Evolutionary conservation across 2,113 vertebrate genomes (phyloP).

Genomic region (Menura novaehollandiae): DNA sequence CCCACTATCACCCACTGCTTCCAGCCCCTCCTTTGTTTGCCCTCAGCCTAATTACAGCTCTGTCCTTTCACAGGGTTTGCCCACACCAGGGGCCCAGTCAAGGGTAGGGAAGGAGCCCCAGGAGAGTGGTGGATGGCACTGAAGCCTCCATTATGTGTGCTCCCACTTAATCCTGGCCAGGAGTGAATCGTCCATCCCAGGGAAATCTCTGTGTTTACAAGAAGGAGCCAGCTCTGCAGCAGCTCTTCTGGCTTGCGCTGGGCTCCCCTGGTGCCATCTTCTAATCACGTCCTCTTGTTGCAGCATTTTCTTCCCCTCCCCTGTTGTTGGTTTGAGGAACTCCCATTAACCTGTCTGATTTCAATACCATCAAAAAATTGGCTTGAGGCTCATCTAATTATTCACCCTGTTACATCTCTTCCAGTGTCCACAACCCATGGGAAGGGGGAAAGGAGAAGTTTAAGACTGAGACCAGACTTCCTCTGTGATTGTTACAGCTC

Average conservation of each 20-base stretch:
- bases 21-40: not conserved
- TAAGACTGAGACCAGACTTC: not conserved
- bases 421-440: not conserved
- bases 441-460: not conserved
- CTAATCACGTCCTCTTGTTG: not conserved
- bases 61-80: not conserved
- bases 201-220: not conserved
- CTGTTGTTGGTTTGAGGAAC: not conserved
- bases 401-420: not conserved
- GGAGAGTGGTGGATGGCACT: fast-evolving
- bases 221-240: not conserved
- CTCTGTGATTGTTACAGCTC: not conserved
- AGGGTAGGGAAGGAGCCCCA: not conserved
- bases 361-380: not conserved
- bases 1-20: not conserved
- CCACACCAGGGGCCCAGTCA: fast-evolving
- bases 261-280: not conserved
- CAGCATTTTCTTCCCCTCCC: not conserved
- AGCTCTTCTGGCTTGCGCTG: not conserved
- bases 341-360: not conserved
- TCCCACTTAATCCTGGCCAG: fast-evolving
- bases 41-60: not conserved
- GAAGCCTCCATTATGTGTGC: not conserved
- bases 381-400: not conserved
- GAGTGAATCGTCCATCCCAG: not conserved